Base-by-base conservation (phyloP, 1,140 invertebrate genomes). In the Lysiphlebus fabarum region DNA sequence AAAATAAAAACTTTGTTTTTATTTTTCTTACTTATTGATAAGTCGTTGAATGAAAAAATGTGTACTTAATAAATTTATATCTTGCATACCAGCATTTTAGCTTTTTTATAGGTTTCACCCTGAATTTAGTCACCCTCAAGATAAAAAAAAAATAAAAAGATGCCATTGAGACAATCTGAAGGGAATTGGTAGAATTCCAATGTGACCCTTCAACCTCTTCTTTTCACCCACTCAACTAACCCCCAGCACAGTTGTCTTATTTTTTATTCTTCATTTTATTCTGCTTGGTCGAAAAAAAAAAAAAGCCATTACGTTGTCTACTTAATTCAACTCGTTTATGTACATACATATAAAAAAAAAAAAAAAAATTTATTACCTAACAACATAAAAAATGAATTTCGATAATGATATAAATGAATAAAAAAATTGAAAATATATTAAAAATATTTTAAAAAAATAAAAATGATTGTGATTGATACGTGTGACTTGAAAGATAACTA, bases 151-250 rank as follows among this genome's bases (percentile, higher is more conserved):
- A 26, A n/a, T n/a, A n/a, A 55, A 55, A 36, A 74, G 71, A 75
- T 71, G 70, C 64, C 62, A 59, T 65, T 67, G 69, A 74, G 68
- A 77, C 73, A 71, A 77, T 76, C 67, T 66, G 56, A 63, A 67
- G 70, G 68, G 72, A 73, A 77, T 75, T 70, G 65, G 69, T 74
- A 62, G 66, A 77, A 77, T 77, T 78, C 75, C 74, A 69, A 66
- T 65, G 64, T 58, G 65, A 67, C 67, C 65, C 66, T 64, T 56
- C 38, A 41, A 51, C 49, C 38, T 51, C 36, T 9, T 51, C 49
- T 33, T 34, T 26, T 26, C 17, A 26, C 17, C 17, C 17, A 26
- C 17, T 26, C 17, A 26, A 26, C 40, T 17, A 58, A 62, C 33
- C 57, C 26, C 38, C 42, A 11, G 26, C 6, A 37, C 12, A 14